Conservation (phyloP, 2,888 invertebrate species). For the Eudemis profundana region DNA sequence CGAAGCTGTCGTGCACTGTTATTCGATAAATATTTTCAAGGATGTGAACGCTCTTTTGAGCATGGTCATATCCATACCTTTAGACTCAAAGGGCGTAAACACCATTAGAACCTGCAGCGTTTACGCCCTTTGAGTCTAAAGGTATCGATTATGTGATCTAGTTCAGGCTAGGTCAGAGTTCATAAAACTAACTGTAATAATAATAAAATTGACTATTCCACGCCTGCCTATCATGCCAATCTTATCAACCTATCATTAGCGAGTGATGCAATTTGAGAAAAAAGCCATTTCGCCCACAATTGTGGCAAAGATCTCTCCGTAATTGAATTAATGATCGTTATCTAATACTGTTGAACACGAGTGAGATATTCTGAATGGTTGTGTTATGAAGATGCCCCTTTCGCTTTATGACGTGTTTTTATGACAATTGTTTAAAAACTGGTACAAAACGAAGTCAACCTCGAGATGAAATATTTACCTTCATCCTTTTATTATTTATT, state of each 20-base stretch:
- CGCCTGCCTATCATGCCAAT: conserved; percentile 11
- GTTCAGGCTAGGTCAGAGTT: neutral
- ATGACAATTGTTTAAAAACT: conserved; percentile 27
- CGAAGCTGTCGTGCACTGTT: too few relatives aligned
- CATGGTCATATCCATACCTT: too few relatives aligned
- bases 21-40: too few relatives aligned
- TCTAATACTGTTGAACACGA: conserved; percentile 56
- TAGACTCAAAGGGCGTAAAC: too few relatives aligned
- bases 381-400: conserved; percentile 55
- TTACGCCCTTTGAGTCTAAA: too few relatives aligned
- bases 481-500: too few relatives aligned
- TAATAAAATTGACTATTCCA: conserved; percentile 5
- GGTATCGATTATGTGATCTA: neutral
- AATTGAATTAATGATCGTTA: conserved; percentile 62
- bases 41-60: too few relatives aligned
- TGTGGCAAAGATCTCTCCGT: conserved; percentile 50
- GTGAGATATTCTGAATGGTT: conserved; percentile 55
- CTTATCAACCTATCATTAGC: conserved; percentile 32
- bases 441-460: neutral
- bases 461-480: too few relatives aligned
- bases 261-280: conserved; percentile 41
- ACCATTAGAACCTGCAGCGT: too few relatives aligned
- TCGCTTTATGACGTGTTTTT: conserved; percentile 48
- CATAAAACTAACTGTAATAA: conserved; percentile 4
- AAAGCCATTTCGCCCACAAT: conserved; percentile 48